These are phyloP conservation scores for Acrobasis consociella DNA, from an alignment of 2,888 invertebrate species.

Conservation along the genomic window DNA sequence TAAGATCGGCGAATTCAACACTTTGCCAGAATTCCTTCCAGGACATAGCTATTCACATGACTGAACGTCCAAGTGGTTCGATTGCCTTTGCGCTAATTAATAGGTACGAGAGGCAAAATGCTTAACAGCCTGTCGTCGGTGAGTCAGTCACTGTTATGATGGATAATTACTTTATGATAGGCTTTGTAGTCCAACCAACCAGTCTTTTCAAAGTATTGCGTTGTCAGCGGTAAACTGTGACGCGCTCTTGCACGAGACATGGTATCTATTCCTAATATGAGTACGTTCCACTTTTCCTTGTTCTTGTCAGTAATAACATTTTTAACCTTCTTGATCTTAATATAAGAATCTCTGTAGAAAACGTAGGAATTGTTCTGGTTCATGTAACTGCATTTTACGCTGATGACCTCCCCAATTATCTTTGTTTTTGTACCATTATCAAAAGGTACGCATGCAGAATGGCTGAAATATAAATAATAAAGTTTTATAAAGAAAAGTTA, in stretches of 20 bases:
- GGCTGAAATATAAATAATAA: conserved; percentile 39
- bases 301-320: background rate
- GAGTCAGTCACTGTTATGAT: background rate
- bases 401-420: conserved; percentile 50
- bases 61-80: no score
- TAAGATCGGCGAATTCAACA: no score
- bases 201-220: conserved; percentile 84
- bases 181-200: conserved; percentile 89
- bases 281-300: conserved; percentile 70
- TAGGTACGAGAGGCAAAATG: no score
- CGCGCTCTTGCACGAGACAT: conserved; percentile 90
- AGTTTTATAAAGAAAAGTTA: background rate
- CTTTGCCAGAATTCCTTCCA: no score
- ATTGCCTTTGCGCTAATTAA: no score
- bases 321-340: conserved; percentile 45
- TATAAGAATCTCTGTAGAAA: conserved; percentile 53
- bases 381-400: conserved; percentile 43
- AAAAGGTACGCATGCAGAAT: conserved; percentile 44
- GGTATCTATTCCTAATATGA: conserved; percentile 92
- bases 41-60: no score
- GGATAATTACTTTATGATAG: conserved; percentile 81
- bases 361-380: conserved; percentile 24
- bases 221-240: conserved; percentile 88
- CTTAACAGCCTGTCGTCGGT: no score
- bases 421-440: conserved; percentile 39